A percentile compares a stretch with the other conserved stretches of the same genome.
phyloP scores from a whole-genome alignment of 2,113 vertebrate species.

The Osmerus eperlanus region DNA sequence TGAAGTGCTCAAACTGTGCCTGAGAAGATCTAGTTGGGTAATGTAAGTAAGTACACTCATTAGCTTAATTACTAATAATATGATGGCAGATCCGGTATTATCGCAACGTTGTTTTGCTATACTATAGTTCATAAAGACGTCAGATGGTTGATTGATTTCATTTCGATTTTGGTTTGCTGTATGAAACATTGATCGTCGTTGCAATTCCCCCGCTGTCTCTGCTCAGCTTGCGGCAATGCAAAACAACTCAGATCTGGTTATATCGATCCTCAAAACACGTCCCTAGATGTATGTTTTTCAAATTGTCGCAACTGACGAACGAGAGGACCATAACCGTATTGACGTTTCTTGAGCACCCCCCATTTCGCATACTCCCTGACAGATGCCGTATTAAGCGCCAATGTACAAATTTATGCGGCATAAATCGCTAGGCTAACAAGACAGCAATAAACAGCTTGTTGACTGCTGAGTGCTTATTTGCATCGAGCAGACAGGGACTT shows the following conservation, averaged over 20 bases:
- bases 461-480: constrained; percentile 49
- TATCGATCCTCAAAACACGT: constrained; percentile 32
- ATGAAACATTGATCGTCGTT: no score
- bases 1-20: no score
- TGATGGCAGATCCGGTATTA: no score
- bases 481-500: constrained; percentile 37
- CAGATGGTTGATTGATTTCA: no score
- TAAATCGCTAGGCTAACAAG: constrained; percentile 52
- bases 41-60: no score
- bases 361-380: constrained; percentile 37
- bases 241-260: neutral
- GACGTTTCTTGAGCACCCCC: constrained; percentile 34
- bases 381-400: constrained; percentile 55
- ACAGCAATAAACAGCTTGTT: constrained; percentile 48
- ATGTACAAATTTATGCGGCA: constrained; percentile 51
- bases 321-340: constrained; percentile 36
- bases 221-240: no score
- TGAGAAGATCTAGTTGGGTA: no score
- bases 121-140: no score
- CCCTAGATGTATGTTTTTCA: neutral
- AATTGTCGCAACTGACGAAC: constrained; percentile 23
- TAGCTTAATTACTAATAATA: no score
- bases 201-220: no score
- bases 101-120: no score
- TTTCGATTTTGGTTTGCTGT: no score